Percentiles rank a stretch among this genome's conserved stretches.
These are phyloP conservation scores for Conistra vaccinii DNA, from an alignment of 2,888 invertebrate genomes.

Conservation along the genomic window DNA sequence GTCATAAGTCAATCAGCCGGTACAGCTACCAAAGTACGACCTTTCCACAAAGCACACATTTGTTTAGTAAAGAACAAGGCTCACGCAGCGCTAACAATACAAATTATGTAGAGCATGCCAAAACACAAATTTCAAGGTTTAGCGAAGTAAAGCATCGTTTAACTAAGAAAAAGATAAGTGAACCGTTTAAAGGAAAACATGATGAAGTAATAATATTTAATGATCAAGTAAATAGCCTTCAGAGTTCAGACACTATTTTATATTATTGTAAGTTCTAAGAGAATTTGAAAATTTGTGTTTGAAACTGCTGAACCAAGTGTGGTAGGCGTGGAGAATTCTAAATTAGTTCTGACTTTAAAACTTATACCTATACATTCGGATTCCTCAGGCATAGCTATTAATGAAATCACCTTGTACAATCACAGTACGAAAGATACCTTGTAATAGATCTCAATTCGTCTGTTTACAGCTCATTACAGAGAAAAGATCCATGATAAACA, in stretches of 20 bases:
- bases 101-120: slow-evolving; percentile 65
- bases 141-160: slow-evolving; percentile 36
- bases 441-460: slow-evolving; percentile 27
- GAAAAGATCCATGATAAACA: slow-evolving; percentile 47
- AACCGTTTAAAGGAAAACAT: slow-evolving; percentile 46
- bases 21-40: slow-evolving; percentile 22
- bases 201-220: slow-evolving; percentile 43
- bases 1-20: neutral
- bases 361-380: slow-evolving; percentile 10
- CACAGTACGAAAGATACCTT: slow-evolving; percentile 13
- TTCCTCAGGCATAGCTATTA: neutral
- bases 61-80: slow-evolving; percentile 57
- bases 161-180: slow-evolving; percentile 47
- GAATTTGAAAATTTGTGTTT: neutral
- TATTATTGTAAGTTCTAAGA: neutral
- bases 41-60: slow-evolving; percentile 52
- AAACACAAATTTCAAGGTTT: slow-evolving; percentile 62
- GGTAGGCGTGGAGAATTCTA: neutral
- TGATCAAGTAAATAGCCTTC: slow-evolving; percentile 35
- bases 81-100: slow-evolving; percentile 55
- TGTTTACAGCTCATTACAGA: slow-evolving; percentile 31
- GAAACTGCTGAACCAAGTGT: neutral
- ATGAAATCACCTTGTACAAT: slow-evolving; percentile 20
- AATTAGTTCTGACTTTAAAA: slow-evolving; percentile 1
- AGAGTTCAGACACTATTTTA: neutral